phyloP scores from a whole-genome alignment of 1,140 invertebrate species.

The Hylaeus anthracinus region DNA sequence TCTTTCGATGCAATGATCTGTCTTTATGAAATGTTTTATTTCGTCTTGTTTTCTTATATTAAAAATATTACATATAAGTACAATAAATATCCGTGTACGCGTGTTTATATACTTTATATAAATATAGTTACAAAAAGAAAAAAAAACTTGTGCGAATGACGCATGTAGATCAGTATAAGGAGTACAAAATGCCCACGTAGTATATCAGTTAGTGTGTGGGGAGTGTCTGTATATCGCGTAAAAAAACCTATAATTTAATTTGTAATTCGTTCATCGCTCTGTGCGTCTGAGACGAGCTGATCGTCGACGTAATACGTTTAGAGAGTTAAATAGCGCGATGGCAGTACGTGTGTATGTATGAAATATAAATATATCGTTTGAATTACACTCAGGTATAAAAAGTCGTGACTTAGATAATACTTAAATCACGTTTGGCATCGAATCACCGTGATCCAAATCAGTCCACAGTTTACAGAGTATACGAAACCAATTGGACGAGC shows the following conservation, averaged over 20 bases:
- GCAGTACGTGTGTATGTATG: not conserved
- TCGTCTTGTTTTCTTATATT: not conserved
- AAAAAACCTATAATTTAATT: too few species aligned
- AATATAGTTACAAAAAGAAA: not conserved
- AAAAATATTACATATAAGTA: slow-evolving; percentile 9
- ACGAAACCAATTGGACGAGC: not conserved
- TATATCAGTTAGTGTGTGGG: not conserved
- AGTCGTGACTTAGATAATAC: too few species aligned
- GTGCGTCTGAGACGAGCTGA: not conserved
- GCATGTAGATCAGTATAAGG: not conserved
- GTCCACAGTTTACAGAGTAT: not conserved
- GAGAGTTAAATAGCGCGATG: not conserved
- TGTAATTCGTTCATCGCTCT: not conserved
- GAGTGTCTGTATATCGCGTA: too few species aligned
- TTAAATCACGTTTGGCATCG: not conserved
- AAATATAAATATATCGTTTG: not conserved
- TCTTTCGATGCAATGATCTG: not conserved
- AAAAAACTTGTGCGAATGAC: not conserved
- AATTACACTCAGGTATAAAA: not conserved
- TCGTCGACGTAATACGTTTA: not conserved
- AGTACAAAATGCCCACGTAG: not conserved
- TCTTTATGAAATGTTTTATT: not conserved
- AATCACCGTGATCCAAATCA: not conserved
- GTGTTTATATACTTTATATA: not conserved
- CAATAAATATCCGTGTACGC: slow-evolving; percentile 11